Base-by-base conservation (phyloP, 2,888 invertebrate species). In the Andrena minutula region DNA sequence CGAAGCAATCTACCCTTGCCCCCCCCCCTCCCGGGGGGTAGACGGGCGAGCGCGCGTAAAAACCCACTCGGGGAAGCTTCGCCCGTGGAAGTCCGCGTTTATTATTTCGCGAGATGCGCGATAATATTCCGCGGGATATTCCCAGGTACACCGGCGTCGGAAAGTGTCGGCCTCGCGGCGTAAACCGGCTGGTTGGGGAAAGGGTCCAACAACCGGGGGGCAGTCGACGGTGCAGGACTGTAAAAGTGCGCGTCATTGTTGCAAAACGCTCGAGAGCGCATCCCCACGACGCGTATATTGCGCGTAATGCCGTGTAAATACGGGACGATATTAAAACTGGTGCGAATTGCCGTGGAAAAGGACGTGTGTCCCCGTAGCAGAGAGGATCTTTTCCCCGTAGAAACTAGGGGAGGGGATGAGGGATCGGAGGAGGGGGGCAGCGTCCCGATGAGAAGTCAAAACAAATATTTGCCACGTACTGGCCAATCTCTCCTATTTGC, bases 381-480 rank as follows among this genome's bases (percentile, higher is more conserved):
- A 49, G 49, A 12, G 23, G 61, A 82, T 82, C 82, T 73, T 72
- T 65, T 30, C 51, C 16, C 41, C 16, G 41, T 16, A 41, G 41
- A 16, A 41, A 16, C 12, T 5, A 1, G 41, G 12, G 41, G 16
- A 41, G 41, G 41, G 41, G 16, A 4, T 16, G 41, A 41, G 41
- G 41, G 41, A 41, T 41, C 41, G 20, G 10, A n/a, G 56, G 16
- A 28, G 71, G 26, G 35, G 63, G 47, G 68, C 70, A 41, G 51
- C 65, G 28, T 30, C 79, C 68, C 69, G 78, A 75, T 79, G 86
- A 88, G 82, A 84, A 84, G 86, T 82, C 86, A 76, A 82, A 87
- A 88, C 87, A 88, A 88, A 88, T 88, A 88, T 88, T 88, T 88
- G 81, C 85, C 84, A 87, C 87, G 88, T 87, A 86, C 88, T 81